Conservation (phyloP, 1,140 invertebrate genomes). For the Maniola jurtina region DNA sequence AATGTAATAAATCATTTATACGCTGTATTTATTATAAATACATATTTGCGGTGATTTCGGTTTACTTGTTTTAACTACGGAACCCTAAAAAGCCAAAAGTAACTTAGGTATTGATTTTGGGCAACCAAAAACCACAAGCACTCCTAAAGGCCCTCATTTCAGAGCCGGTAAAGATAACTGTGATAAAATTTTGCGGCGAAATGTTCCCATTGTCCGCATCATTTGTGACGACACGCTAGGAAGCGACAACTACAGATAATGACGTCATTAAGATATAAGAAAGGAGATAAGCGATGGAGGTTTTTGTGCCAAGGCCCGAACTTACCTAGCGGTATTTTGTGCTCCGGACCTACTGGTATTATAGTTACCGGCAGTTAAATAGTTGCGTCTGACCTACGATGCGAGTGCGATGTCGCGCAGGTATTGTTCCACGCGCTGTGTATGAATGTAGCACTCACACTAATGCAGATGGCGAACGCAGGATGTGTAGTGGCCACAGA, state of each 20-base stretch:
- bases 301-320: conserved; percentile 22
- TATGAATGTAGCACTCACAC: too few relatives aligned
- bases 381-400: too few relatives aligned
- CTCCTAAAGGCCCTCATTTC: neutral
- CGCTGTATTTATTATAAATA: too few relatives aligned
- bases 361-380: too few relatives aligned
- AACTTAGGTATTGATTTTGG: neutral
- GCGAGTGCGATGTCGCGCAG: too few relatives aligned
- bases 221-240: conserved; percentile 5
- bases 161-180: neutral
- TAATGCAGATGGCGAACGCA: too few relatives aligned
- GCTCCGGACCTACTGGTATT: neutral
- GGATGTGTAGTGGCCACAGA: too few relatives aligned
- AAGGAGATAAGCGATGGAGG: conserved; percentile 24
- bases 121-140: neutral
- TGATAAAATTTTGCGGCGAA: conserved; percentile 9
- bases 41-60: too few relatives aligned
- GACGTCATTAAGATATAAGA: conserved; percentile 32
- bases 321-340: conserved; percentile 11
- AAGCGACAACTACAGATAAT: conserved; percentile 21
- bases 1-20: too few relatives aligned
- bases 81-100: too few relatives aligned
- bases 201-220: conserved; percentile 8
- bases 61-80: too few relatives aligned
- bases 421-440: too few relatives aligned